Evolutionary conservation across 2,113 vertebrate genomes (phyloP), one percentile per base, ranked within the genome.

Genomic region (Pimephales promelas): DNA sequence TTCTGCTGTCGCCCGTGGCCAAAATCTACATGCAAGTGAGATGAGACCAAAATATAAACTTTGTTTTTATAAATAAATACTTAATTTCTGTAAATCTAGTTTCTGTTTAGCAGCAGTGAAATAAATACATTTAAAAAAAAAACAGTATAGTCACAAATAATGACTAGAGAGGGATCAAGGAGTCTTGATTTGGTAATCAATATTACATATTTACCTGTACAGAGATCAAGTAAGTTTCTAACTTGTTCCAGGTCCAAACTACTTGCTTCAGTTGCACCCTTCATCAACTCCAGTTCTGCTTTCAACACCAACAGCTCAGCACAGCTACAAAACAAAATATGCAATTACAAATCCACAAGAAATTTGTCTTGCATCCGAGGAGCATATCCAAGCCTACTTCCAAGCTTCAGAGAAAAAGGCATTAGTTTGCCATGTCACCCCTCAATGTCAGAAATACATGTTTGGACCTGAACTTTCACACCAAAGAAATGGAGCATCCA

Each of bases 271-370:
- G 52, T 70, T 73, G 97, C 93, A 0, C 88, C 92, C 40, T 95
- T 95, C 84, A 95, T 93, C 83, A 97, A 87, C 87, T 98, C 97
- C 89, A 99, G 86, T 87, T 96, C 95, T 0, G 95, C 94, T 87
- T 98, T 98, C 79, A 96, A 90, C 86, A 97, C 94, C 87, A 98
- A 86, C 85, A 99, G 93, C 40, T 96, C 92, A 0, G 93, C 93
- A 89, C 95, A 98, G 88, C 97, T 98, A 13, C 45, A 83, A 22
- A 66, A 49, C 11, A 83, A 57, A 78, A 52, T 11, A 43, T 26
- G n/a, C 14, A 24, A 31, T 61, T 22, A 64, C 20, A 70, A 26
- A 10, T 5, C 64, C 11, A 18, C 22, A 34, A 57, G 61, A 31
- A 26, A 64, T 14, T 18, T 54, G 16, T 57, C 11, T 71, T 18